phyloP scores from a whole-genome alignment of 2,888 invertebrate species.

The Eubasilissa splendida region DNA sequence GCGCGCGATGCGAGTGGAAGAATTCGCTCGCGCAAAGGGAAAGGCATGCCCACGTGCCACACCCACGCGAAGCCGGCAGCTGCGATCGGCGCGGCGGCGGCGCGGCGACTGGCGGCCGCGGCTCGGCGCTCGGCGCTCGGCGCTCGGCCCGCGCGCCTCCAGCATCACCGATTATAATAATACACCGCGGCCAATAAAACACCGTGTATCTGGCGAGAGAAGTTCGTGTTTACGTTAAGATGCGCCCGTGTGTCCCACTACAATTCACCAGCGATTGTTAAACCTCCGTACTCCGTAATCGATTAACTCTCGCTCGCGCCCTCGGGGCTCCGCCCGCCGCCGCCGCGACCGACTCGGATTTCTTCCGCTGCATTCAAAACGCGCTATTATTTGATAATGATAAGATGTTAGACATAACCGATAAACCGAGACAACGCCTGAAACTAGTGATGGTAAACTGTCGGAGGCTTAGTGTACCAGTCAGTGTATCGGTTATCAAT shows the following conservation, averaged over 20 bases:
- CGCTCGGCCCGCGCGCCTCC: neutral
- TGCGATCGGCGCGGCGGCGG: conserved; percentile 47
- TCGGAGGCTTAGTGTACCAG: too few relatives aligned
- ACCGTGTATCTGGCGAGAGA: neutral
- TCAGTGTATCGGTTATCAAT: too few relatives aligned
- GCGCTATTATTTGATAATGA: too few relatives aligned
- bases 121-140: conserved; percentile 1
- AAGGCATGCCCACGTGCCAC: conserved; percentile 47
- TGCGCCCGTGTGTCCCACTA: conserved; percentile 27
- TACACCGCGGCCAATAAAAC: conserved; percentile 38
- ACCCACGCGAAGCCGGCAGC: conserved; percentile 30
- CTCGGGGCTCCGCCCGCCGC: neutral
- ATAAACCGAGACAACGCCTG: too few relatives aligned
- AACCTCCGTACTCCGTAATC: neutral
- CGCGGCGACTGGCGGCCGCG: conserved; percentile 45
- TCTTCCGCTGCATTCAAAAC: too few relatives aligned
- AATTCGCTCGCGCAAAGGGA: conserved; percentile 49
- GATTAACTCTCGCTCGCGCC: conserved; percentile 2
- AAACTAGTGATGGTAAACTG: too few relatives aligned
- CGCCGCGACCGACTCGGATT: too few relatives aligned
- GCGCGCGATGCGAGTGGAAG: neutral
- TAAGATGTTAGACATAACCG: too few relatives aligned
- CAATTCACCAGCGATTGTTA: conserved; percentile 4
- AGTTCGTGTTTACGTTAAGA: conserved; percentile 7
- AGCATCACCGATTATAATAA: conserved; percentile 29